phyloP scores from a whole-genome alignment of 2,113 vertebrate species.

The Sylvia atricapilla region DNA sequence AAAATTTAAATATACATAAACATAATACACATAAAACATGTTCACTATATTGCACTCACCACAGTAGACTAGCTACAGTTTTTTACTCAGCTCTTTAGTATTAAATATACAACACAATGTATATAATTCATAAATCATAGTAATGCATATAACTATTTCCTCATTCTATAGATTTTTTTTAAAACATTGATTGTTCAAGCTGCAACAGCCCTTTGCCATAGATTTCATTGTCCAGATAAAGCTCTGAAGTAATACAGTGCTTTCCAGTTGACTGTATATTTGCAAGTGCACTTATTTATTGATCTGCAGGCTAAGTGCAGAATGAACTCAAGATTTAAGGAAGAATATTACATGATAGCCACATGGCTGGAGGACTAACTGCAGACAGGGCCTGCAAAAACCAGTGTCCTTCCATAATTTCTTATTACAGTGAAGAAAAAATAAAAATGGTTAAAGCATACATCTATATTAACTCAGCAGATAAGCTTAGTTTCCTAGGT shows the following conservation, averaged over 20 bases:
- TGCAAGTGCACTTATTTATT: not conserved
- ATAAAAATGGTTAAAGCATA: not conserved
- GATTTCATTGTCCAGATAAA: not conserved
- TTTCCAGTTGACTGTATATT: not conserved
- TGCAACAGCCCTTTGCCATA: not conserved
- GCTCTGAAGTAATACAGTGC: not conserved
- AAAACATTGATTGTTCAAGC: not conserved
- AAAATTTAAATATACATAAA: not conserved
- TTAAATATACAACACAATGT: not conserved
- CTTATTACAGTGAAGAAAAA: not conserved
- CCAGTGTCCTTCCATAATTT: not conserved
- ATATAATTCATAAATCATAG: not conserved
- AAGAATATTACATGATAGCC: not conserved
- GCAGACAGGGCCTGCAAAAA: not conserved
- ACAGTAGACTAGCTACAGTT: not conserved
- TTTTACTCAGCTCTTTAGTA: not conserved
- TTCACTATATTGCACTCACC: not conserved
- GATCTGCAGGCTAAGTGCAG: not conserved
- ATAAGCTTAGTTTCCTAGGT: not conserved
- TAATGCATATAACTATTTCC: not conserved
- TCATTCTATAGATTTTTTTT: not conserved
- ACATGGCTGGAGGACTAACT: not conserved
- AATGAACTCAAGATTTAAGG: not conserved
- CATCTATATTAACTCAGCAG: not conserved
- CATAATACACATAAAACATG: not conserved